Evolutionary conservation across 2,113 vertebrate genomes (phyloP).

Genomic region (Engystomops pustulosus): DNA sequence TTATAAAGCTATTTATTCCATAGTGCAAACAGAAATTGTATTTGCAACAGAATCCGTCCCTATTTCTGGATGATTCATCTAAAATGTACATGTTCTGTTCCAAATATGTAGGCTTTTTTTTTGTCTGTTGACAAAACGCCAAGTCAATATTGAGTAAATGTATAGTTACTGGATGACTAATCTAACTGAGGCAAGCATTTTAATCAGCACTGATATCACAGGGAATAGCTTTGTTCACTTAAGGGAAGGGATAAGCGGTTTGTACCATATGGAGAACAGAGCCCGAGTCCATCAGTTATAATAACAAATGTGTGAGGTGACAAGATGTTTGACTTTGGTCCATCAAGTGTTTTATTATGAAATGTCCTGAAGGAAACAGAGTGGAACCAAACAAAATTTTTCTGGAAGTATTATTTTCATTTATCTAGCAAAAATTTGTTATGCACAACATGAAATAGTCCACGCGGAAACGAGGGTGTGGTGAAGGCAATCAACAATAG

Average conservation of each 20-base stretch:
- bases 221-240: neutral
- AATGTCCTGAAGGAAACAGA: slow-evolving; percentile 16
- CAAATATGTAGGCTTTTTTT: neutral
- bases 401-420: neutral
- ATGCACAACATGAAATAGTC: slow-evolving; percentile 21
- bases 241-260: neutral
- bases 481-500: neutral
- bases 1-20: neutral
- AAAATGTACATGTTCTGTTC: neutral
- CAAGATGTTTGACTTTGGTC: slow-evolving; percentile 10
- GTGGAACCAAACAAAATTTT: slow-evolving; percentile 23
- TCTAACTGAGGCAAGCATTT: neutral
- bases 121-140: neutral
- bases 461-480: slow-evolving; percentile 16
- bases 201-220: neutral
- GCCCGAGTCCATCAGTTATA: neutral
- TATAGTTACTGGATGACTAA: slow-evolving; percentile 1
- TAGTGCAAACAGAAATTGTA: neutral
- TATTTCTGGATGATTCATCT: neutral
- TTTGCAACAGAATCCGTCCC: neutral
- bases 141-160: neutral
- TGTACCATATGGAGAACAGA: neutral
- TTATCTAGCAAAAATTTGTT: slow-evolving; percentile 1
- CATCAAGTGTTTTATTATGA: slow-evolving; percentile 39
- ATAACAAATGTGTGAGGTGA: slow-evolving; percentile 1